Evolutionary conservation across 2,113 vertebrate species (phyloP), one percentile per base, ranked within the genome.

Genomic region (Galeopterus variegatus): DNA sequence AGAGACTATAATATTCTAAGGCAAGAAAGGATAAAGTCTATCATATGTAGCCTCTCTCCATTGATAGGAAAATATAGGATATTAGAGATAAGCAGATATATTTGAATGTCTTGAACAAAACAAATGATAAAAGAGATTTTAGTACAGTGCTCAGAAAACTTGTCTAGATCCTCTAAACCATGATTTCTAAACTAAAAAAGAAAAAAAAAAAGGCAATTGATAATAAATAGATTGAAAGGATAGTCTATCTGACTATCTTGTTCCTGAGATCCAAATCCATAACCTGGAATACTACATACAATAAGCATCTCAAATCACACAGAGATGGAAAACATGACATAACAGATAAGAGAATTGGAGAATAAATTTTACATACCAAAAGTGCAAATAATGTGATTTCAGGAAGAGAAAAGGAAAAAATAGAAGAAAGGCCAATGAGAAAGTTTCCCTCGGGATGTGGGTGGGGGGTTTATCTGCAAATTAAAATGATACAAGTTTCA

Each of bases 31-130:
- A 31, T 88, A 18, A 23, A 50, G 8, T 77, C 15, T 73, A 12
- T 73, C 26, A 45, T n/a, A 83, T 50, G 10, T 26, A 65, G 50
- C 13, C 0, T 56, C 14, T 69, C 54, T 19, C 24, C 33, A 76
- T 31, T 62, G 70, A 24, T 65, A 82, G 73, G 36, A 19, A 86
- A 86, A 62, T 58, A 19, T 8, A 19, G 1, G 12, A 4, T 28
- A 19, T 45, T 83, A 50, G n/a, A 81, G 33, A 75, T 65, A 17
- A 87, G 15, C 24, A 72, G 33, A 4, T 85, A 73, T 28, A 11
- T 76, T 90, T 56, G 28, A 82, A 82, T 95, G 75, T 89, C 21
- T 54, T 75, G 5, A 76, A 65, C 82, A 72, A 86, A 81, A 70
- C 48, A 81, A 69, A 45, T 80, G 12, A 9, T 72, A 75, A 73